These are phyloP conservation scores for Melanargia galathea DNA, from an alignment of 2,888 invertebrate species.

Conservation along the genomic window DNA sequence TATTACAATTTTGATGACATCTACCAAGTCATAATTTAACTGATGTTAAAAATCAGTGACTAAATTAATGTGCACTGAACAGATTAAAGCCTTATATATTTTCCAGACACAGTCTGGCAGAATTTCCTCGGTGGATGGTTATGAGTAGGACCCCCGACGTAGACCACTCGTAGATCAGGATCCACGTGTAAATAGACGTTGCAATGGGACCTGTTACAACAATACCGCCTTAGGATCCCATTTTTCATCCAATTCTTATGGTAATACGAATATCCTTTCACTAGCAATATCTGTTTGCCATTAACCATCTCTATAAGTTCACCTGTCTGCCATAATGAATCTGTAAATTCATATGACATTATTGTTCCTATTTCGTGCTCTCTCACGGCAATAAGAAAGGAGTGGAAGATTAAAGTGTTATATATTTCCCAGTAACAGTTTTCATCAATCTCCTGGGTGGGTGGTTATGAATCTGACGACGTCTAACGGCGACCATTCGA, in stretches of 20 bases:
- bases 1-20: too few relatives aligned
- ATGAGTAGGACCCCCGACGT: slow-evolving; percentile 39
- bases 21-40: too few relatives aligned
- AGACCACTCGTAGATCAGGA: slow-evolving; percentile 36
- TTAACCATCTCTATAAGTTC: slow-evolving; percentile 47
- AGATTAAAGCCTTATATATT: slow-evolving; percentile 41
- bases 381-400: neutral
- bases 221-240: slow-evolving; percentile 45
- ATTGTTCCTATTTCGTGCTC: neutral
- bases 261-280: slow-evolving; percentile 53
- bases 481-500: too few relatives aligned
- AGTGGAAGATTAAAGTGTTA: too few relatives aligned
- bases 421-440: too few relatives aligned
- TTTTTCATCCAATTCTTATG: slow-evolving; percentile 41
- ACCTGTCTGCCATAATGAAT: slow-evolving; percentile 29
- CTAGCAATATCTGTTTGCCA: slow-evolving; percentile 47
- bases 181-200: slow-evolving; percentile 47
- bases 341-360: slow-evolving; percentile 12
- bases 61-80: neutral
- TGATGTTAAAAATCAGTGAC: too few relatives aligned
- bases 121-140: slow-evolving; percentile 44
- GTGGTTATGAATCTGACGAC: too few relatives aligned
- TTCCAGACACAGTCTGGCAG: slow-evolving; percentile 36
- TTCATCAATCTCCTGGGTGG: too few relatives aligned
- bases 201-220: slow-evolving; percentile 51